Base-by-base conservation (phyloP, 2,113 vertebrate species). In the Prolemur simus region DNA sequence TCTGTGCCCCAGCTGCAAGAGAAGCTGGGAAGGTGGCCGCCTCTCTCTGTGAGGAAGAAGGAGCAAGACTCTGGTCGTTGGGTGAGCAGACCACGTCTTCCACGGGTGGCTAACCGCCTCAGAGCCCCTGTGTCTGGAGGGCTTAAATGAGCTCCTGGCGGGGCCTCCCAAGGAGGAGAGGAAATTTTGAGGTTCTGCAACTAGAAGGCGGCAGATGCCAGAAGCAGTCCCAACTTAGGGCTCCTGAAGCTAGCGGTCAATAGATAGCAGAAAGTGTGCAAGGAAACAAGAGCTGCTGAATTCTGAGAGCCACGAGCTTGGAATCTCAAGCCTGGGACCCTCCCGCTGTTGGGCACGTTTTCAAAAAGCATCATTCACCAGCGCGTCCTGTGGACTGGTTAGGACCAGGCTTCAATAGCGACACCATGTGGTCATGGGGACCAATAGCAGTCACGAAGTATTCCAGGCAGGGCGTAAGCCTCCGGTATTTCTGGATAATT, bases 381-480 rank as follows among this genome's bases (percentile, higher is more conserved):
- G 42, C 42, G 14, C 3, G 17, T 32, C 27, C 66, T 52, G 3
- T 1, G 20, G 63, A 39, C 8, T 0, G 6, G 7, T 42, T n/a
- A 82, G 47, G 4, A 37, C n/a, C 12, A 20, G 83, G 80, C 29
- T 76, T 77, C 60, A 25, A 92, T 15, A 73, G 95, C 3, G 92
- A 87, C 97, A 96, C 66, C 94, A 18, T 45, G 95, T 92, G 95
- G 88, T 68, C 93, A 6, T 10, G 10, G 12, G 18, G 20, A 56
- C 78, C n/a, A 76, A 94, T 20, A 58, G 49, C 90, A 45, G 6
- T 4, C 52, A 34, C 13, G 29, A 84, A 39, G 32, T 49, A 25
- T 54, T 39, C 42, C 12, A 10, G 29, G 13, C 18, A 6, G 0
- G 0, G 49, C 5, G 4, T 23, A 21, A 89, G 0, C 49, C 20